phyloP scores from a whole-genome alignment of 2,888 invertebrate genomes.

The Hirtodrosophila alboralis region DNA sequence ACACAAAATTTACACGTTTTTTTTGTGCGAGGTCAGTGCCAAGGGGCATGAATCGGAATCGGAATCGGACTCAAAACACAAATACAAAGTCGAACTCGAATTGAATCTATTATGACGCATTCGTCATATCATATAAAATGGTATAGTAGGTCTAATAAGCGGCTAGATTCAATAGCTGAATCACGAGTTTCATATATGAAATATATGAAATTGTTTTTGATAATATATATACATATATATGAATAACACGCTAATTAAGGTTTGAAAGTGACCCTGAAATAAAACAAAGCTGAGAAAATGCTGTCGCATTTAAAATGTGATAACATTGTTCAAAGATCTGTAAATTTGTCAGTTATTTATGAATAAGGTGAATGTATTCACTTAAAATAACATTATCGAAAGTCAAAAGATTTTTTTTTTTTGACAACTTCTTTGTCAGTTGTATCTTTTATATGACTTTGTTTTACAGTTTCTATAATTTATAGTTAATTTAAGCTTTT shows the following conservation, averaged over 20 bases:
- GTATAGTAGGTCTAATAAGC: constrained; percentile 23
- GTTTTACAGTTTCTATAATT: neutral
- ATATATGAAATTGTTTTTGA: neutral
- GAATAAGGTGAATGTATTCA: constrained; percentile 5
- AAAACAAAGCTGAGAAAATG: constrained; percentile 2
- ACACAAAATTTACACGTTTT: constrained; percentile 28
- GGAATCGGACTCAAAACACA: constrained; percentile 8
- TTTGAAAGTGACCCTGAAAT: constrained; percentile 26
- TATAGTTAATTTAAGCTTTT: neutral
- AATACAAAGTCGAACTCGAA: constrained; percentile 15
- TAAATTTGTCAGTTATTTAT: no score
- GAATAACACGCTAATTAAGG: constrained; percentile 38
- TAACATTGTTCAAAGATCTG: no score
- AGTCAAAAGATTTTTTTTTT: no score
- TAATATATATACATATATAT: constrained; percentile 31
- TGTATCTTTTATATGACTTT: neutral
- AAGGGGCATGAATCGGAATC: constrained; percentile 11
- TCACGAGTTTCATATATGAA: constrained; percentile 24
- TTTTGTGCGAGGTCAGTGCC: constrained; percentile 65
- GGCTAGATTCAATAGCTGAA: constrained; percentile 32
- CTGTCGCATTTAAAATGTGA: no score
- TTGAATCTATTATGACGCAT: constrained; percentile 36
- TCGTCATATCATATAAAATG: neutral
- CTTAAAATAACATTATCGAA: neutral
- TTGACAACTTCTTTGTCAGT: no score